Evolutionary conservation across 2,113 vertebrate species (phyloP).

Genomic region (Balaeniceps rex): DNA sequence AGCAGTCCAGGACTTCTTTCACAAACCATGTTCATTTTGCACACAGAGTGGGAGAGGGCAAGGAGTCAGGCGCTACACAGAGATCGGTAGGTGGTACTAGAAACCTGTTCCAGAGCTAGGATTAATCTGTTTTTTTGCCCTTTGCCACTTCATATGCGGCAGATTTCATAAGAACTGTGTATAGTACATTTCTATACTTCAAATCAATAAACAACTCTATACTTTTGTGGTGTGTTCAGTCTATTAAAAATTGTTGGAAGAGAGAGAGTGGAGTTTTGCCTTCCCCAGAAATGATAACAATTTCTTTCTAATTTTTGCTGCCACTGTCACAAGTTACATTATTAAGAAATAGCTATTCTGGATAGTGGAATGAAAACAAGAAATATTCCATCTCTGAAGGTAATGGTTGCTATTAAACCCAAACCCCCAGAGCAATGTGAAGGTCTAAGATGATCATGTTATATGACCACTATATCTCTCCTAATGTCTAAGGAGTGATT

Average conservation of each 20-base stretch:
- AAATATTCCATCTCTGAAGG: not conserved
- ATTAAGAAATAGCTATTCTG: constrained; percentile 4
- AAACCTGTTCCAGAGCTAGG: not conserved
- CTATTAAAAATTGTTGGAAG: not conserved
- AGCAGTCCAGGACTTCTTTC: not conserved
- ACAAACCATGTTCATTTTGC: not conserved
- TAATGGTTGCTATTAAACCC: constrained; percentile 1
- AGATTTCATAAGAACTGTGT: not conserved
- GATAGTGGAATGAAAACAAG: not conserved
- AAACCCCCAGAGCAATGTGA: not conserved
- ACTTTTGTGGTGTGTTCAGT: not conserved
- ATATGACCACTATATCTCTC: not conserved
- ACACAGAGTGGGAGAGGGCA: not conserved
- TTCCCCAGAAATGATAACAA: not conserved
- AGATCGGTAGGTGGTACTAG: not conserved
- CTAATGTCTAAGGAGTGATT: not conserved
- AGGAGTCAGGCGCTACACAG: not conserved
- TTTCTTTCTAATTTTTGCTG: constrained; percentile 15
- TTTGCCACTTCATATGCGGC: not conserved
- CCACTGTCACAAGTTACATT: not conserved
- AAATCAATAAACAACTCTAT: not conserved
- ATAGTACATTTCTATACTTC: not conserved
- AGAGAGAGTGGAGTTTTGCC: not conserved
- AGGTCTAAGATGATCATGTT: not conserved
- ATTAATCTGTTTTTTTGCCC: not conserved